Base-by-base conservation (phyloP, 2,113 vertebrate species). In the Mobula birostris region DNA sequence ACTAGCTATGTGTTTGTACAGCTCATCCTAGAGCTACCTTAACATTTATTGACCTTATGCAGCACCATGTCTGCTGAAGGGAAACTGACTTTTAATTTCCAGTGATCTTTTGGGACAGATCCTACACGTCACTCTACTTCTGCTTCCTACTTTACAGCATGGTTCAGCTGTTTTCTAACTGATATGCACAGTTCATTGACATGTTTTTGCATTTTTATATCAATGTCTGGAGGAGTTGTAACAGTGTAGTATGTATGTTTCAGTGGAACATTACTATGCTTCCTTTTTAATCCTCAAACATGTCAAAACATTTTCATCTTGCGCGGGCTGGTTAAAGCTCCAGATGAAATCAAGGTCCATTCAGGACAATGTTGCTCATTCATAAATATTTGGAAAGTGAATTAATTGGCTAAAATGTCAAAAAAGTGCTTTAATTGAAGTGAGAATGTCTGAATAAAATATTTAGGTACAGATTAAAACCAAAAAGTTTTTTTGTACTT, bases 61-160 rank as follows among this genome's bases (percentile, higher is more conserved):
- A 97, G 96, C 36, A 96, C 95, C 97, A 96, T 96, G 96, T 96
- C 96, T 96, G 96, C 97, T 96, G 97, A 97, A 95, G 96, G 96
- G 97, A 96, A 96, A 96, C 95, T 96, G 95, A 95, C 91, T 74
- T 56, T 93, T 93, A 74, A 74, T 93, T 93, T 93, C 36, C 78
- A 94, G 91, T 94, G 97, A 97, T 96, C 96, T 97, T 97, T 96
- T 97, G 96, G 96, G 95, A 97, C 97, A 97, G 98, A 97, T 97
- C 97, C 96, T 96, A 97, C 95, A 96, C 96, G 97, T 98, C 79
- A 97, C 97, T 97, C 97, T 97, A 97, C 97, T 97, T 97, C 94
- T 97, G 97, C 97, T 98, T 98, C 97, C 97, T 98, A 98, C 98
- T 98, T 99, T 97, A 98, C 97, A 97, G 98, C 97, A 98, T 97